Evolutionary conservation across 2,888 invertebrate species (phyloP).

Genomic region (Andrena praecox): DNA sequence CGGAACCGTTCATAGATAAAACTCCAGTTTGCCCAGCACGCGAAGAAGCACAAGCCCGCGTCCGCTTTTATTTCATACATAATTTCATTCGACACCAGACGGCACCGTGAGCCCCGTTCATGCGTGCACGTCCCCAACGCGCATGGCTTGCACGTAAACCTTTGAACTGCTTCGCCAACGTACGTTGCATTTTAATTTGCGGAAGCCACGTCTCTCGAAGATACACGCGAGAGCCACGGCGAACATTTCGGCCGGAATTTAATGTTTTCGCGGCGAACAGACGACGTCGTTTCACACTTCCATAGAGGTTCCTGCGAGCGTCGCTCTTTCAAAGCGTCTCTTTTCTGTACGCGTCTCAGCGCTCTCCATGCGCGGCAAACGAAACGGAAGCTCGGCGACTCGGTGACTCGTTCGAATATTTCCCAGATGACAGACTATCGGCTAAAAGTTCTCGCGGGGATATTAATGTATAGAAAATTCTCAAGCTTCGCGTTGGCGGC

Average conservation of each 20-base stretch:
- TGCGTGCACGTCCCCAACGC: neutral
- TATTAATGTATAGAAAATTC: neutral
- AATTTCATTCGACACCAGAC: slow-evolving; percentile 36
- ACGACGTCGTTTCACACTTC: neutral
- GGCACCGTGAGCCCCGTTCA: slow-evolving; percentile 16
- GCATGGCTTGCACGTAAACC: slow-evolving; percentile 14
- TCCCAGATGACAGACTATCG: neutral
- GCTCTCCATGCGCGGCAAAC: neutral
- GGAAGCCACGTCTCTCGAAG: slow-evolving; percentile 23
- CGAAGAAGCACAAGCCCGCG: neutral
- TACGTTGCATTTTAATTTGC: slow-evolving; percentile 48
- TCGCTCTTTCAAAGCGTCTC: slow-evolving; percentile 11
- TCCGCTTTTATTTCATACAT: slow-evolving; percentile 15
- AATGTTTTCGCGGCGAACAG: slow-evolving; percentile 17
- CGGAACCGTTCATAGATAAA: neutral
- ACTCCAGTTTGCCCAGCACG: neutral
- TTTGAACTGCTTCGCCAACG: slow-evolving; percentile 24
- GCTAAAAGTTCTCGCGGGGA: neutral
- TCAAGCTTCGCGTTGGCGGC: neutral
- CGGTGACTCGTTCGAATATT: neutral
- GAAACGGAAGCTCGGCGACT: slow-evolving; percentile 1
- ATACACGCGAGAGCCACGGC: neutral
- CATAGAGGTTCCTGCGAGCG: neutral
- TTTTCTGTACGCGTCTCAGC: neutral
- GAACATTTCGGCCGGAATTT: slow-evolving; percentile 33